Conservation (phyloP, 1,140 invertebrate genomes). For the Potamilus streckersoni region DNA sequence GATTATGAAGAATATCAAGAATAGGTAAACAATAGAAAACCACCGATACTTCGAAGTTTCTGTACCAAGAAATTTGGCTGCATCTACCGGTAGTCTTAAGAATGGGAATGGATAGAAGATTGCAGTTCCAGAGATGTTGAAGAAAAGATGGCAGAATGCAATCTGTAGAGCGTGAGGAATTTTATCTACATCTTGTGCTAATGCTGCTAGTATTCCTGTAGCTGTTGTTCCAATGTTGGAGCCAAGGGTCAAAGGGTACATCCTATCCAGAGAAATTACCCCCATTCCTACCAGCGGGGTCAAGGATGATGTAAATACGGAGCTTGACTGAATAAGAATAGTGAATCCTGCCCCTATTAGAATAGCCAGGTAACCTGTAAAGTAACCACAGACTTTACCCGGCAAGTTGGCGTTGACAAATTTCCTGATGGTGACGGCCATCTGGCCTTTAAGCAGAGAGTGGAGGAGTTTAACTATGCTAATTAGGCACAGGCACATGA, state of each 20-base stretch:
- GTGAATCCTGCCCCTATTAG: conserved; percentile 73
- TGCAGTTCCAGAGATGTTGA: conserved; percentile 68
- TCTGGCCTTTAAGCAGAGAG: conserved; percentile 68
- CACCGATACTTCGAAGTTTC: conserved; percentile 72
- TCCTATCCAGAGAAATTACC: conserved; percentile 72
- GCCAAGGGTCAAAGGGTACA: conserved; percentile 75
- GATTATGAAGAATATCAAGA: conserved; percentile 71
- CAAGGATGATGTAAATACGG: conserved; percentile 75
- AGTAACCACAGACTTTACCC: conserved; percentile 63
- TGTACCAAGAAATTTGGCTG: conserved; percentile 71
- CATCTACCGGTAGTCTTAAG: conserved; percentile 70
- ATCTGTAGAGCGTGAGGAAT: conserved; percentile 56
- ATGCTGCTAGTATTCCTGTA: conserved; percentile 71
- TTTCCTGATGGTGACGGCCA: conserved; percentile 70
- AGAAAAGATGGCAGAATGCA: conserved; percentile 64
- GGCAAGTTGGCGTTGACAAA: conserved; percentile 72
- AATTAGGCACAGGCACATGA: conserved; percentile 72
- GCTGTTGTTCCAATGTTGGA: conserved; percentile 76
- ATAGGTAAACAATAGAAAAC: conserved; percentile 73
- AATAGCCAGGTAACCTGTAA: conserved; percentile 73
- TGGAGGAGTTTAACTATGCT: conserved; percentile 74
- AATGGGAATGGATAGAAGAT: conserved; percentile 75
- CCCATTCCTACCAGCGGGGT: conserved; percentile 75
- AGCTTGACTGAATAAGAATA: conserved; percentile 75
- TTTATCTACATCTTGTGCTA: conserved; percentile 64